Evolutionary conservation across 2,797 vertebrate genomes (phyloP).

Genomic region (Valencia hispanica): DNA sequence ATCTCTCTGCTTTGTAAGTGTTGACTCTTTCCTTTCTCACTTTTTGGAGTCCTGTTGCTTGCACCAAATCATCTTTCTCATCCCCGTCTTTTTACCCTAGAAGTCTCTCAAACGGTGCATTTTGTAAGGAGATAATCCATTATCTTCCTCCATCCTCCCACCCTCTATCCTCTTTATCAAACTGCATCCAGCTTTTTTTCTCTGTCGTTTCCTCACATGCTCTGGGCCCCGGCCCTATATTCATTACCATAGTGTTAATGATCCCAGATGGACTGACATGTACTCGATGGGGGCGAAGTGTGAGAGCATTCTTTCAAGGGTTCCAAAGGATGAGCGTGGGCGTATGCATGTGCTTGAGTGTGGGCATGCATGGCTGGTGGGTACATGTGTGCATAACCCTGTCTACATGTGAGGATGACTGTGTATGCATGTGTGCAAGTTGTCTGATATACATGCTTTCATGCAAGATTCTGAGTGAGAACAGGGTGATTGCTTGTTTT

Average conservation of each 20-base stretch:
- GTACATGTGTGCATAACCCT: slow-evolving; percentile 41
- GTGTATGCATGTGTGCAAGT: slow-evolving; percentile 15
- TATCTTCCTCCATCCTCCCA: slow-evolving; percentile 61
- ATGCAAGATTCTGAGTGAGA: slow-evolving; percentile 7
- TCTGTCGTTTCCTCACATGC: slow-evolving; percentile 55
- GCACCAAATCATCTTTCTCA: slow-evolving; percentile 23
- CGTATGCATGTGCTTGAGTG: slow-evolving; percentile 37
- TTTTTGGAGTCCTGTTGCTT: slow-evolving; percentile 23
- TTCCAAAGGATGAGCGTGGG: slow-evolving; percentile 68
- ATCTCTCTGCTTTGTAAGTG: slow-evolving; percentile 16
- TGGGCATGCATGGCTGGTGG: slow-evolving; percentile 36
- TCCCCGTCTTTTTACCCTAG: slow-evolving; percentile 1
- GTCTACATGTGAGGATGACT: slow-evolving; percentile 35
- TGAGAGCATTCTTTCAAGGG: slow-evolving; percentile 71
- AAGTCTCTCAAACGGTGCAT: slow-evolving; percentile 59
- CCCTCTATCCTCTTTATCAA: slow-evolving; percentile 49
- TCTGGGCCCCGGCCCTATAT: slow-evolving; percentile 69
- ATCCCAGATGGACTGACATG: slow-evolving; percentile 83
- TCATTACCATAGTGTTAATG: slow-evolving; percentile 80
- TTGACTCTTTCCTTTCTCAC: slow-evolving; percentile 26
- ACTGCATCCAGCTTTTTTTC: slow-evolving; percentile 25
- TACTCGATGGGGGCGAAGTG: slow-evolving; percentile 75
- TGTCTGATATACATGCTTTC: slow-evolving; percentile 24
- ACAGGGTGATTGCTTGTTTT: slow-evolving; percentile 20
- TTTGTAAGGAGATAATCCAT: slow-evolving; percentile 64